phyloP scores from a whole-genome alignment of 1,140 invertebrate genomes.

The Lysiphlebus fabarum region DNA sequence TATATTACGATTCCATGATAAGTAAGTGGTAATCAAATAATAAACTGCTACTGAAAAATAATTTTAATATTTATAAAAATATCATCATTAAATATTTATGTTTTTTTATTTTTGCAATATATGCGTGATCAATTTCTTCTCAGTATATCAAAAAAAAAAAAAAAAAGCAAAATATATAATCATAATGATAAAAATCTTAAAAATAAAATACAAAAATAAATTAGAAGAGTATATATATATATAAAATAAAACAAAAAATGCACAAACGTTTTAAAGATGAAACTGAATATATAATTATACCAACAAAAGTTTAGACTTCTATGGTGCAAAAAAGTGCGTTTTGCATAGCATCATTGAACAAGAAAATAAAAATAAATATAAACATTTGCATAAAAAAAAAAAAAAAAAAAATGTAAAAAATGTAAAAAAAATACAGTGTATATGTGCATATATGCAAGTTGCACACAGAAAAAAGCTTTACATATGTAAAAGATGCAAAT shows the following conservation, averaged over 20 bases:
- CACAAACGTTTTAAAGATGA: constrained; percentile 1
- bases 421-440: neutral
- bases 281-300: constrained; percentile 19
- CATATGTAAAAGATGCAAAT: no score
- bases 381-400: neutral
- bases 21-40: no score
- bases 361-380: neutral
- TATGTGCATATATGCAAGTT: constrained; percentile 5
- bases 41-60: no score
- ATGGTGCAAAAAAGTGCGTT: neutral
- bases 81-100: no score
- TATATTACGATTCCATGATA: no score
- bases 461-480: neutral
- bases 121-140: no score
- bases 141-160: no score
- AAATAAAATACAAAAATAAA: neutral
- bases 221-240: no score
- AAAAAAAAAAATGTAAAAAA: neutral
- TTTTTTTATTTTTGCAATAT: no score
- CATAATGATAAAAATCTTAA: no score
- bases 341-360: neutral
- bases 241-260: neutral
- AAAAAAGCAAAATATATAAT: no score
- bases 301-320: constrained; percentile 7
- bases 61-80: no score